A percentile compares a stretch with the other conserved stretches of the same genome.
These are phyloP conservation scores for Thera obeliscata DNA, from an alignment of 2,888 invertebrate species.

Conservation along the genomic window DNA sequence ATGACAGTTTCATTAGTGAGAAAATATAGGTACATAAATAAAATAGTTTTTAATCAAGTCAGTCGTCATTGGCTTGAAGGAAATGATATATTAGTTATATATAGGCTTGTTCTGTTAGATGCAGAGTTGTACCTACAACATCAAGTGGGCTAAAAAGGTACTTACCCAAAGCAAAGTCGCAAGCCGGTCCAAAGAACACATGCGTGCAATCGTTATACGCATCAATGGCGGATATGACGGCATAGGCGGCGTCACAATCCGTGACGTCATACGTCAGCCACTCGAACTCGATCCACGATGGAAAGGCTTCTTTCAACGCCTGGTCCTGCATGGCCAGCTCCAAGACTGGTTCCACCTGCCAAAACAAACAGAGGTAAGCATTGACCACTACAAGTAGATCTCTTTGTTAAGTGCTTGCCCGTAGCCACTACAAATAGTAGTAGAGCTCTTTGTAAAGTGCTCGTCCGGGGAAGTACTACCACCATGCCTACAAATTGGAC, in stretches of 20 bases:
- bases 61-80: too few relatives aligned
- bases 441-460: too few relatives aligned
- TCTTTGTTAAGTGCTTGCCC: too few relatives aligned
- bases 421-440: too few relatives aligned
- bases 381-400: too few relatives aligned
- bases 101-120: too few relatives aligned
- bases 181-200: constrained; percentile 91
- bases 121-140: neutral
- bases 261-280: constrained; percentile 87
- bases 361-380: neutral
- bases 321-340: constrained; percentile 85
- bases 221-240: constrained; percentile 89
- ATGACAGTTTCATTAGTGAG: too few relatives aligned
- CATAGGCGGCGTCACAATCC: constrained; percentile 89
- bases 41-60: too few relatives aligned
- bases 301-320: constrained; percentile 79
- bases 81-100: too few relatives aligned
- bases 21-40: too few relatives aligned
- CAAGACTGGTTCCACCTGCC: constrained; percentile 85
- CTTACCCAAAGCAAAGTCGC: constrained; percentile 92
- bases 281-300: constrained; percentile 84
- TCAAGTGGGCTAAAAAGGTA: neutral
- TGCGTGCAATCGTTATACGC: constrained; percentile 90
- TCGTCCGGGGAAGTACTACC: too few relatives aligned
- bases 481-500: too few relatives aligned